phyloP scores from a whole-genome alignment of 2,113 vertebrate species.

The Anoura caudifer region DNA sequence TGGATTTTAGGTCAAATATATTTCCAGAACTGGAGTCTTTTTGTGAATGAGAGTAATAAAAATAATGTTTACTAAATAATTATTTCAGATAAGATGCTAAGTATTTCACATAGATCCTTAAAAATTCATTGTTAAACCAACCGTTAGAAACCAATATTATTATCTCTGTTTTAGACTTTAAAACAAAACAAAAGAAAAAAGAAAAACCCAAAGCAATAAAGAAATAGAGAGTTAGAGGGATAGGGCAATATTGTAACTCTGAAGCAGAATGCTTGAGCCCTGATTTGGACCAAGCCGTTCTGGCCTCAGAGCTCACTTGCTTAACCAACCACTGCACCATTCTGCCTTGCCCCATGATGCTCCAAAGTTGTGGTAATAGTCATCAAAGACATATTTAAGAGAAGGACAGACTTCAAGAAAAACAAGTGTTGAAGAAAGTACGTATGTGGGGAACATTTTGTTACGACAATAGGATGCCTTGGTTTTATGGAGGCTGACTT shows the following conservation, averaged over 20 bases:
- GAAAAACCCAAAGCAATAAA: neutral
- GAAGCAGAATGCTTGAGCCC: neutral
- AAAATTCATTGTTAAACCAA: neutral
- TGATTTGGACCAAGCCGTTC: neutral
- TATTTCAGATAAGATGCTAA: constrained; percentile 22
- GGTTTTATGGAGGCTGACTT: neutral
- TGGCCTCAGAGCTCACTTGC: neutral
- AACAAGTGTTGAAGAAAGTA: neutral
- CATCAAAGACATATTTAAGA: neutral
- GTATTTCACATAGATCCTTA: neutral
- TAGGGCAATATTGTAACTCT: neutral
- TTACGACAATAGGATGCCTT: neutral
- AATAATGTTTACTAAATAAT: neutral
- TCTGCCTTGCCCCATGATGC: neutral
- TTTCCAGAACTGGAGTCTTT: neutral
- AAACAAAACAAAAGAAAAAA: neutral
- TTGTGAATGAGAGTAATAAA: neutral
- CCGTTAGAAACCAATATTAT: neutral
- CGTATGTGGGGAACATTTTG: neutral
- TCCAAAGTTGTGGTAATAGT: neutral
- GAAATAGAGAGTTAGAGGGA: neutral
- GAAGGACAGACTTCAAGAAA: neutral
- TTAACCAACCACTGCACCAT: neutral
- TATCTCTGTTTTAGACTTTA: neutral
- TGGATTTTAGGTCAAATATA: neutral